These are phyloP conservation scores for Apeltes quadracus DNA, from an alignment of 2,113 vertebrate species.

Conservation along the genomic window DNA sequence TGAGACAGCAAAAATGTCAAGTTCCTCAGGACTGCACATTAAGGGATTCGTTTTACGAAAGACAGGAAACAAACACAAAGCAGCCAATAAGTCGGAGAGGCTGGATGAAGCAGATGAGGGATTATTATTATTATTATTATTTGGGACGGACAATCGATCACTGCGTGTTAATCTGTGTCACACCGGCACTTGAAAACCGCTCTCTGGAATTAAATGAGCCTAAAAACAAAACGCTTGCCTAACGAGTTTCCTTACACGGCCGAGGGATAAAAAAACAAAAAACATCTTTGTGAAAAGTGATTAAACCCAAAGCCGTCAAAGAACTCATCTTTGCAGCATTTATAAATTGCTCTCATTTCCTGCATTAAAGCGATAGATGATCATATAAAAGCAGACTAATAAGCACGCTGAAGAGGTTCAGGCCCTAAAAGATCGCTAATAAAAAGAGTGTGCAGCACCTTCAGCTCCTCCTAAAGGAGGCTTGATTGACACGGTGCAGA, in stretches of 20 bases:
- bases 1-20: neutral
- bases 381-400: conserved; percentile 5
- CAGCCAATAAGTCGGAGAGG: neutral
- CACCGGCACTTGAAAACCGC: no score
- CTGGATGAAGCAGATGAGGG: neutral
- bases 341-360: conserved; percentile 9
- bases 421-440: neutral
- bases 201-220: neutral
- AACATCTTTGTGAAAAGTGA: neutral
- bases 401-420: neutral
- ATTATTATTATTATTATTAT: no score
- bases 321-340: neutral
- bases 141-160: neutral
- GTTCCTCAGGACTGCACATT: neutral
- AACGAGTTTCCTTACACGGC: no score
- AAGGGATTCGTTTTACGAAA: neutral
- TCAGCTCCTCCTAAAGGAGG: conserved; percentile 29
- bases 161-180: neutral
- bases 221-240: neutral
- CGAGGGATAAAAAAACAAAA: neutral
- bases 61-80: neutral
- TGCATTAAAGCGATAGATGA: neutral
- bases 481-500: conserved; percentile 63
- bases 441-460: conserved; percentile 40
- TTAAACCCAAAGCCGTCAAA: conserved; percentile 1